Base-by-base conservation (phyloP, 2,113 vertebrate genomes). In the Anhinga anhinga region DNA sequence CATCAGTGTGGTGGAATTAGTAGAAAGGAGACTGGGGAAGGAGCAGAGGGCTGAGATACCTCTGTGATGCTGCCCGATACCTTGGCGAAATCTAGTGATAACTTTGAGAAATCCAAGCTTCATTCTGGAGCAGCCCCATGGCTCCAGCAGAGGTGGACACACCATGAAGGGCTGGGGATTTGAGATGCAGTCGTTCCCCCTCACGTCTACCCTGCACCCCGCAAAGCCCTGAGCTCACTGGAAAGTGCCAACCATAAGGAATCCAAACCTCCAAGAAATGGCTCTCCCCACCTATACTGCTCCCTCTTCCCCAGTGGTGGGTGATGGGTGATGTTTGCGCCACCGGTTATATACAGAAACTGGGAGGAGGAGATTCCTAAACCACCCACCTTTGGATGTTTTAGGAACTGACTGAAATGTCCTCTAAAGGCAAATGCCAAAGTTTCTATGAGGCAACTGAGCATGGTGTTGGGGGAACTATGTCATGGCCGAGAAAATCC, bases 301-400 rank as follows among this genome's bases (percentile, higher is more conserved):
- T 93, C 80, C 61, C 25, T 84, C 17, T 53, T 84, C 61, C 70
- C 38, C 47, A 40, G 47, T 0, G 0, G 2, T 0, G 0, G 61
- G 27, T 59, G n/a, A 61, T 89, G 86, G n/a, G 80, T 61, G 84
- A 71, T 6, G 15, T 10, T 67, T 86, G 59, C 27, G 29, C 47
- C n/a, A 36, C 44, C 6, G 5, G 72, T 77, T 92, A 74, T 61
- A 72, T 76, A 52, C 6, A 72, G 83, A 84, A 86, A 76, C 62
- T 25, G n/a, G n/a, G n/a, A 56, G 49, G 44, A 88, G 83, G 49
- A 90, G 42, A 88, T 76, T 82, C 86, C 82, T 82, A 55, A 95
- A 67, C 52, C 82, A 52, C 44, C 45, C 38, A 65, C 56, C 44
- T 69, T 5, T 59, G 47, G 5, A 34, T 79, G 74, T 42, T 85